Base-by-base conservation (phyloP, 2,888 invertebrate genomes). In the Ryuthela nishihirai region DNA sequence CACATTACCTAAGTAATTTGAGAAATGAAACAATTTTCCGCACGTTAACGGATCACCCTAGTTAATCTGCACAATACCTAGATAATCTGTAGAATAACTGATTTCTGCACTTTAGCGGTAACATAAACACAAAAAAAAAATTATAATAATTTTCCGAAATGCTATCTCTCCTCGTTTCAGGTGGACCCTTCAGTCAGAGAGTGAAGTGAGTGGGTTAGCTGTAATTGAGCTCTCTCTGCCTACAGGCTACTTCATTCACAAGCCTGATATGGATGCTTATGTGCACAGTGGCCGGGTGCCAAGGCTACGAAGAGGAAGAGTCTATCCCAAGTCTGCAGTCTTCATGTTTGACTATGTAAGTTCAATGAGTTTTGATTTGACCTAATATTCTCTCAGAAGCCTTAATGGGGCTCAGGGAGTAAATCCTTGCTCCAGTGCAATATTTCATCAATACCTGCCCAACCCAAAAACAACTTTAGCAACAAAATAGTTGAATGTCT, bases 161-260 rank as follows among this genome's bases (percentile, higher is more conserved):
- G 18, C 17, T 50, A 35, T 54, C 24, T 36, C 47, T 35, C 36
- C 35, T 50, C 15, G 6, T 44, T 65, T 34, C 59, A 77, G 77
- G 43, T 77, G 76, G 76, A 69, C 70, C 10, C 65, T 72, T 12
- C 48, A 67, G 4, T 69, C 72, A 6, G 71, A 73, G 42, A 69
- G 73, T 20, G 64, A 66, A 3, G 67, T 68, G 9, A 76, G 76
- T 64, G 77, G 76, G 2, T 70, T 74, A 21, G 72, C 76, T 6
- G 74, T 76, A 4, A 67, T 78, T 18, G 76, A 77, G 67, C 65
- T 77, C 10, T 74, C 76, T 54, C 71, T 76, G 17, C 78, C 78
- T 1, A 74, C 76, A 7, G 78, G 78, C 3, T 78, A 77, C 63
- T 69, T 72, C 69, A 73, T 76, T n/a, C 67, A 74, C 40, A 76